Conservation (phyloP, 2,888 invertebrate species). For the Aspidapion aeneum region DNA sequence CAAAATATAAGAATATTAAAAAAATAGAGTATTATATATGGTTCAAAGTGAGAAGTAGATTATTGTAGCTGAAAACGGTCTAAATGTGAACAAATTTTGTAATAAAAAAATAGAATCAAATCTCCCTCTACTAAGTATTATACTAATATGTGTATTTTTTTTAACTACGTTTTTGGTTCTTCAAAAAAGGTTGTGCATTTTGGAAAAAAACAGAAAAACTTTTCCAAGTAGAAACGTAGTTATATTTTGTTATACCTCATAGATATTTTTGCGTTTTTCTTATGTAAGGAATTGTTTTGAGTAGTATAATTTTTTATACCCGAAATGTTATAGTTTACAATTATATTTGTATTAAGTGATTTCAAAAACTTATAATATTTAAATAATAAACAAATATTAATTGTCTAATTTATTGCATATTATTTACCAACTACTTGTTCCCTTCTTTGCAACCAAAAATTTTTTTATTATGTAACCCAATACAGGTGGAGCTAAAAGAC, state of each 20-base stretch:
- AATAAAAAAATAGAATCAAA: background rate
- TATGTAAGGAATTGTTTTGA: no score
- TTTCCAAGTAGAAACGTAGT: background rate
- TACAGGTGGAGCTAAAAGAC: no score
- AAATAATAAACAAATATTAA: no score
- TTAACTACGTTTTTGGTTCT: background rate
- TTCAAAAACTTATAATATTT: no score
- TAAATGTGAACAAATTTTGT: conserved; percentile 28
- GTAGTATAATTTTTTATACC: background rate
- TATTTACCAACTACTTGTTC: no score
- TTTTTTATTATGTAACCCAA: no score
- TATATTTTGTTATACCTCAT: background rate
- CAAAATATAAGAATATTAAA: no score
- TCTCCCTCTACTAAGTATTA: background rate
- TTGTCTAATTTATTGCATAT: no score
- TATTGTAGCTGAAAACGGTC: conserved; percentile 26
- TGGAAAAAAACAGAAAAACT: background rate
- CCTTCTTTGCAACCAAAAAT: no score
- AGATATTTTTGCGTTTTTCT: background rate
- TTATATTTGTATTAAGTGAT: no score
- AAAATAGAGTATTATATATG: no score
- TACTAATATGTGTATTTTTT: background rate
- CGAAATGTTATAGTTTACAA: background rate
- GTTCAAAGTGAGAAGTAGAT: conserved; percentile 29
- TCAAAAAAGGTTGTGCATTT: background rate